Percentiles rank a stretch among this genome's conserved stretches.
Conservation (phyloP, 1,140 invertebrate species). For the Apis dorsata region DNA sequence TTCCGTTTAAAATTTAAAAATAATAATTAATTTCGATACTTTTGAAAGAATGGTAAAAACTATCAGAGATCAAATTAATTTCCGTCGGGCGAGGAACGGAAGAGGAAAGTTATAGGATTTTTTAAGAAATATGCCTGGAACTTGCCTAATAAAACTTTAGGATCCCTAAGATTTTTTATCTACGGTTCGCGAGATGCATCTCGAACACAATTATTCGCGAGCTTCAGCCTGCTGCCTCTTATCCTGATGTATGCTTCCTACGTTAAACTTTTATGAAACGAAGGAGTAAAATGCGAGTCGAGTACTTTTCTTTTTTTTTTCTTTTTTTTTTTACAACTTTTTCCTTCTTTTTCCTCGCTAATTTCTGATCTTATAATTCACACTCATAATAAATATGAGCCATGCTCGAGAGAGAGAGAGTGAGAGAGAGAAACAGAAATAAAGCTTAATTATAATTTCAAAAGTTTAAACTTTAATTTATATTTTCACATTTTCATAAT, state of each 20-base stretch:
- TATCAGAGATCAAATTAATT: neutral
- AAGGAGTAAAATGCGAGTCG: neutral
- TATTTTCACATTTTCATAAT: too few species aligned
- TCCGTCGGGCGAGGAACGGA: neutral
- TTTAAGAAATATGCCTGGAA: slow-evolving; percentile 28
- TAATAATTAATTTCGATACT: too few species aligned
- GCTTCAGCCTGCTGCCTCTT: slow-evolving; percentile 38
- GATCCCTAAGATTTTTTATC: slow-evolving; percentile 53
- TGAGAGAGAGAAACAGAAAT: too few species aligned
- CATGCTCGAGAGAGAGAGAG: too few species aligned
- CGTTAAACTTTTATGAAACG: slow-evolving; percentile 38
- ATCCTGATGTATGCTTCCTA: slow-evolving; percentile 53
- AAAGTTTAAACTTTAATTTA: too few species aligned
- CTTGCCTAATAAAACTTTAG: slow-evolving; percentile 56
- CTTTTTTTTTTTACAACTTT: too few species aligned
- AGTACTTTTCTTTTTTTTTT: neutral
- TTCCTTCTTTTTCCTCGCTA: too few species aligned
- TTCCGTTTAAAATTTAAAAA: neutral
- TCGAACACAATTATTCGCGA: slow-evolving; percentile 61
- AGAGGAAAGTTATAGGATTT: neutral
- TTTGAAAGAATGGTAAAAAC: neutral
- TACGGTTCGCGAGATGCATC: slow-evolving; percentile 47
- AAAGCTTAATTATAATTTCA: too few species aligned
- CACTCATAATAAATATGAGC: too few species aligned
- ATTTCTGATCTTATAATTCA: too few species aligned